phyloP scores from a whole-genome alignment of 2,113 vertebrate genomes.

The Dipodomys stephensi region DNA sequence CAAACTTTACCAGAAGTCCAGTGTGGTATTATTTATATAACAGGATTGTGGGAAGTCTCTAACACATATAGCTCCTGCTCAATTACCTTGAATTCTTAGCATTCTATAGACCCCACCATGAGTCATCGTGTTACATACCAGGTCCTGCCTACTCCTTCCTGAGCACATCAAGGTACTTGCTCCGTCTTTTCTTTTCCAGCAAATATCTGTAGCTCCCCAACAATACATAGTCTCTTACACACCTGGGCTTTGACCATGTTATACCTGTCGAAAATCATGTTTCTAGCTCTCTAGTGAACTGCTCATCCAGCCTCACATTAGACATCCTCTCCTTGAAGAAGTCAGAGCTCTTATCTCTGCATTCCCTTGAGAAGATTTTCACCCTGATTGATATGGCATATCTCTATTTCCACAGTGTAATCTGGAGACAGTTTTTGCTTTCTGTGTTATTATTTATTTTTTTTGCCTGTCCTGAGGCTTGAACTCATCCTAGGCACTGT shows the following conservation, averaged over 20 bases:
- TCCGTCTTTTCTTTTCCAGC: not conserved
- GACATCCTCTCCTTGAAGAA: not conserved
- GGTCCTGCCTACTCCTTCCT: not conserved
- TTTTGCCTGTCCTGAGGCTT: too few species aligned
- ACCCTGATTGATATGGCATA: too few species aligned
- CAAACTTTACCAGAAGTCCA: not conserved
- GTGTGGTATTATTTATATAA: not conserved
- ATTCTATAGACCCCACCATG: not conserved
- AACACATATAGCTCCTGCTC: not conserved
- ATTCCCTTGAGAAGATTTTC: not conserved
- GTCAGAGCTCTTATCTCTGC: not conserved
- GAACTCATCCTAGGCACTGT: too few species aligned
- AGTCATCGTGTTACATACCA: not conserved
- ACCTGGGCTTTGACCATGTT: not conserved
- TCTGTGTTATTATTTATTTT: too few species aligned
- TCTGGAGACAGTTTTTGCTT: too few species aligned
- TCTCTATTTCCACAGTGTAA: too few species aligned
- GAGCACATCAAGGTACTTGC: not conserved
- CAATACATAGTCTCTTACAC: not conserved
- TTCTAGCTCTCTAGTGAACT: not conserved
- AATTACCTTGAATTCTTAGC: not conserved
- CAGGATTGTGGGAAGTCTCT: not conserved
- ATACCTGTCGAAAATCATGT: not conserved
- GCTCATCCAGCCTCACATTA: not conserved
- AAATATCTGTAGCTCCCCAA: not conserved